A percentile compares a stretch with the other conserved stretches of the same genome.
phyloP scores from a whole-genome alignment of 2,797 vertebrate genomes.

The Chaenodraco wilsoni region DNA sequence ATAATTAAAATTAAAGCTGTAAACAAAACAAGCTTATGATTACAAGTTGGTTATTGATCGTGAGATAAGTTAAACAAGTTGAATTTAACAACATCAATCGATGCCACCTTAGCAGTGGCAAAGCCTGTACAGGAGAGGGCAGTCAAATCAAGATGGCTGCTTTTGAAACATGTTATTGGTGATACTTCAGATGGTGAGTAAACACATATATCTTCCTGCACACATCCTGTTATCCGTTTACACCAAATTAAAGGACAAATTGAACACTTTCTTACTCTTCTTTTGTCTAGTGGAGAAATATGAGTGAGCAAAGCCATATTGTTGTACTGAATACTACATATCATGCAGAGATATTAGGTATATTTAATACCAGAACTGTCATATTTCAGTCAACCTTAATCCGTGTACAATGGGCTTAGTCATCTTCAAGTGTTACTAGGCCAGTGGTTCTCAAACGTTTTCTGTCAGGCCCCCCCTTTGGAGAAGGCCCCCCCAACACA shows the following conservation, averaged over 20 bases:
- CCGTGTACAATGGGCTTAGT: neutral
- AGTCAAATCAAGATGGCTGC: conserved; percentile 13
- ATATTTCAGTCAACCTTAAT: neutral
- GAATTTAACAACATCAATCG: neutral
- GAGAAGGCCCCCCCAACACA: too few relatives aligned
- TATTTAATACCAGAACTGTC: too few relatives aligned
- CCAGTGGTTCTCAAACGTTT: too few relatives aligned
- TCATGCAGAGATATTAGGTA: too few relatives aligned
- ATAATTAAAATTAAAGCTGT: neutral
- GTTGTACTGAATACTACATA: neutral
- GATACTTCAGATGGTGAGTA: neutral
- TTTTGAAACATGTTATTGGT: neutral
- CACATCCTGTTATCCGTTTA: neutral
- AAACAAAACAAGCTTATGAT: neutral
- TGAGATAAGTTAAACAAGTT: neutral
- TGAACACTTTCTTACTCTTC: neutral
- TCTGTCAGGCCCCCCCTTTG: too few relatives aligned
- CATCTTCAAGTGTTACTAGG: neutral
- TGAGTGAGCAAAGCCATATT: neutral
- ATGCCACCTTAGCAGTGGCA: neutral
- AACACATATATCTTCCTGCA: neutral
- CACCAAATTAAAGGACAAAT: neutral
- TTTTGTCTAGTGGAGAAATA: neutral
- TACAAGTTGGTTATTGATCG: neutral
- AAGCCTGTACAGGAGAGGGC: conserved; percentile 13